These are phyloP conservation scores for Otus sunia DNA, from an alignment of 2,113 vertebrate genomes.

Conservation along the genomic window DNA sequence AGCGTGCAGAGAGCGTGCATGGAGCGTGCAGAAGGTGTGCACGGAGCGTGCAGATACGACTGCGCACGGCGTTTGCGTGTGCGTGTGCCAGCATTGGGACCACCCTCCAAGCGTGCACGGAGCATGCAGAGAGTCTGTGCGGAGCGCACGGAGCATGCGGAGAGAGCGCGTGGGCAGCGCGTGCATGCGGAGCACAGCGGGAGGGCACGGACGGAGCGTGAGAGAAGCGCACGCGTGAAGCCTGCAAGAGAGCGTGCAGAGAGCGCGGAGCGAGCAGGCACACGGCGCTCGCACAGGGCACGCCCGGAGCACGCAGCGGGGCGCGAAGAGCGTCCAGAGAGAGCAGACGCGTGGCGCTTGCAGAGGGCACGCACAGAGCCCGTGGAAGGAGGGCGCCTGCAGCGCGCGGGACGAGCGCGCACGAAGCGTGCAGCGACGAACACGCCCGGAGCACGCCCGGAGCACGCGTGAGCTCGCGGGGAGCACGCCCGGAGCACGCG, in stretches of 20 bases:
- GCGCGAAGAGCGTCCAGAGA: neutral
- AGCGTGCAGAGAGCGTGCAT: neutral
- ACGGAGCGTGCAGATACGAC: fast-evolving
- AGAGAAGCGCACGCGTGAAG: neutral
- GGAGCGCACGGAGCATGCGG: neutral
- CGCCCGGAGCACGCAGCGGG: fast-evolving
- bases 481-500: fast-evolving
- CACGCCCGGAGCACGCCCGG: fast-evolving
- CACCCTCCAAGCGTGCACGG: fast-evolving
- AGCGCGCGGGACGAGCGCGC: neutral
- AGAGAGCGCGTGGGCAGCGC: neutral
- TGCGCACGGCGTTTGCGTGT: fast-evolving
- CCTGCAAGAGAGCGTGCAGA: fast-evolving
- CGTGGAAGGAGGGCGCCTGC: fast-evolving
- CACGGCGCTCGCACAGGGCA: fast-evolving
- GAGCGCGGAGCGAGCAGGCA: too few relatives aligned
- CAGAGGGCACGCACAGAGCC: fast-evolving
- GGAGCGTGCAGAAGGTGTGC: neutral
- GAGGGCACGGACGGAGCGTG: neutral
- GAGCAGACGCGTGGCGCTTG: fast-evolving
- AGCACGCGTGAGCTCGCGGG: fast-evolving
- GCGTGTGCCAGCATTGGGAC: neutral
- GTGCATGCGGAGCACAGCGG: fast-evolving
- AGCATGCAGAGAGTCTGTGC: neutral
- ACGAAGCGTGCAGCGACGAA: fast-evolving